Evolutionary conservation across 2,888 invertebrate species (phyloP).

Genomic region (Drosophila phalerata): DNA sequence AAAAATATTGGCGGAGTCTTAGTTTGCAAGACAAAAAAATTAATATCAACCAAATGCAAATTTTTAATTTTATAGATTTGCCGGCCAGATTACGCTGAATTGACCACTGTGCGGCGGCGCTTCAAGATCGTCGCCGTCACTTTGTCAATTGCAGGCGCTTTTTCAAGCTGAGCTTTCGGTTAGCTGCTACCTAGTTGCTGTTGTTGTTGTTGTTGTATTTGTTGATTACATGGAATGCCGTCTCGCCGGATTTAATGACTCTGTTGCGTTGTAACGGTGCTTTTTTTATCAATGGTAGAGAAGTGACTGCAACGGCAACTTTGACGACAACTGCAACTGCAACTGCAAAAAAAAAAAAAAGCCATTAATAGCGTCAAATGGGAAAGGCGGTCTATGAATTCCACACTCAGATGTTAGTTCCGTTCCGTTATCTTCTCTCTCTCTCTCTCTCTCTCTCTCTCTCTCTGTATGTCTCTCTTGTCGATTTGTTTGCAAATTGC

Average conservation of each 20-base stretch:
- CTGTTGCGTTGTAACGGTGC: slow-evolving; percentile 73
- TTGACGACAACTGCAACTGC: slow-evolving; percentile 3
- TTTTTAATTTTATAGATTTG: no score
- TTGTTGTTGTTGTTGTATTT: slow-evolving; percentile 37
- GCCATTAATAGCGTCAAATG: slow-evolving; percentile 34
- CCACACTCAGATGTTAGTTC: slow-evolving; percentile 26
- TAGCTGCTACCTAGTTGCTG: slow-evolving; percentile 28
- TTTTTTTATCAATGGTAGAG: slow-evolving; percentile 71
- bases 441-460: not conserved
- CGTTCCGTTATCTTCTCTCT: slow-evolving; percentile 22
- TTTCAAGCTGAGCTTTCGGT: slow-evolving; percentile 56
- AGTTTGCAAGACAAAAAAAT: no score
- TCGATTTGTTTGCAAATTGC: not conserved
- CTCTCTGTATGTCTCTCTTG: not conserved
- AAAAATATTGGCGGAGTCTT: no score
- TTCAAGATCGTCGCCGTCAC: slow-evolving; percentile 60
- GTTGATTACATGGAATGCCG: slow-evolving; percentile 76
- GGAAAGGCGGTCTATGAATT: slow-evolving; percentile 32
- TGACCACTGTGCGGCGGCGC: no score
- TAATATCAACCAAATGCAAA: no score
- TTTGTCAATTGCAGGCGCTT: slow-evolving; percentile 64
- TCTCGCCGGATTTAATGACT: slow-evolving; percentile 83
- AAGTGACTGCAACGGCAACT: slow-evolving; percentile 8
- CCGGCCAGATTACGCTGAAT: no score
- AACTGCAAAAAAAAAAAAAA: slow-evolving; percentile 18